phyloP scores from a whole-genome alignment of 2,797 vertebrate genomes.

The Enteromius radiatus region DNA sequence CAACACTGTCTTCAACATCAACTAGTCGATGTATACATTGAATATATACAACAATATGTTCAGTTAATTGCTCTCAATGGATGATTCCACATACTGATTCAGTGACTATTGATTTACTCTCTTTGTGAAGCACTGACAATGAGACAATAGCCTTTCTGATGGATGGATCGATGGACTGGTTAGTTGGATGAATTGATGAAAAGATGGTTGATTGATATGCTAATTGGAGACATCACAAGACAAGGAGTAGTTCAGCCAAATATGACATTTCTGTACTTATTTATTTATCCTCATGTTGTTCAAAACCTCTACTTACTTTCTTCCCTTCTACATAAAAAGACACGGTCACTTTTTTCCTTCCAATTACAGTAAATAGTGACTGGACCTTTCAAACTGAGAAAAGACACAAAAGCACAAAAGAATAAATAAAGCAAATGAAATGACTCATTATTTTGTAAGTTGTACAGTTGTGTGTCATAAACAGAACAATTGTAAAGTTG shows the following conservation, averaged over 20 bases:
- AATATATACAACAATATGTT: background rate
- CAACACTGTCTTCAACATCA: slow-evolving; percentile 7
- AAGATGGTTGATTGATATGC: background rate
- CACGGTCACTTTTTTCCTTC: background rate
- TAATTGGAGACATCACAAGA: background rate
- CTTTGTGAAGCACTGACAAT: background rate
- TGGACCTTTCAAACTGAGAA: background rate
- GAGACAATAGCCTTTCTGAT: slow-evolving; percentile 9
- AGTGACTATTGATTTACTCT: slow-evolving; percentile 14
- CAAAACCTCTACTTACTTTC: background rate
- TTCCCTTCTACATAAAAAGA: background rate
- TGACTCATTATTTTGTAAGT: background rate
- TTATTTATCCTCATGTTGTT: background rate
- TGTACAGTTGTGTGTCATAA: background rate
- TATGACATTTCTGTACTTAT: background rate
- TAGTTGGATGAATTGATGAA: background rate
- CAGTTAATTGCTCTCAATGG: slow-evolving; percentile 11
- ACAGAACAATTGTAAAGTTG: background rate
- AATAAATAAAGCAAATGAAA: background rate
- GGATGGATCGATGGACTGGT: background rate
- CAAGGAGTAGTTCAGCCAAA: background rate
- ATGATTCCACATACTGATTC: background rate
- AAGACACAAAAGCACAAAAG: background rate
- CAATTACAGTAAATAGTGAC: background rate
- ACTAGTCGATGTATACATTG: background rate